Evolutionary conservation across 2,797 vertebrate species (phyloP), one percentile per base, ranked within the genome.

Genomic region (Cephalopachus bancanus): DNA sequence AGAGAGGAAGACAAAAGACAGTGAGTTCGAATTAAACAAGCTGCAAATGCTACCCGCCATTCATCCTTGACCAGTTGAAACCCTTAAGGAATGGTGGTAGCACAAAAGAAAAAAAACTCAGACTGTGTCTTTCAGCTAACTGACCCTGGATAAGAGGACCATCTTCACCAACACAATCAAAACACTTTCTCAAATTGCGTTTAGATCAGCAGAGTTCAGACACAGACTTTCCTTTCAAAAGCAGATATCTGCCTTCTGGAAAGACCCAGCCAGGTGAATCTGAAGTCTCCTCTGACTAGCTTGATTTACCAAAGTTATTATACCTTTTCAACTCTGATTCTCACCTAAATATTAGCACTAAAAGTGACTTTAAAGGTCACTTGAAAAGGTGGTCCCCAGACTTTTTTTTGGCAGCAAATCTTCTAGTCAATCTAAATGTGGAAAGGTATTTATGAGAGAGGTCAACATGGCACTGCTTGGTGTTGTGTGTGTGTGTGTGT

Each of bases 161-260:
- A 7, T 76, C 30, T 64, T 83, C n/a, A 75, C 44, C 62, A 79
- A 67, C 20, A 44, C 14, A 62, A 60, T 37, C 4, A 17, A 30
- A 65, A 81, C 4, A 24, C 17, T 57, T 93, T 53, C 69, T 96
- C 79, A 92, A 12, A 17, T 33, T 74, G 14, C 69, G 65, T 76
- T 79, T 94, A 57, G 37, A 30, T 92, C 76, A 71, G 55, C 9
- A 3, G 59, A 88, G 4, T 78, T 78, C 6, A 2, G 17, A 16
- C 64, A 72, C 3, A 26, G 24, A 12, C 55, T 93, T 91, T 91
- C 33, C 91, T 88, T 94, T 95, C 69, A 55, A 88, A 86, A 44
- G 17, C 65, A 19, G 44, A 28, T 44, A 7, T 69, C 65, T 92
- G 91, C 17, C 51, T 90, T 80, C 33, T 55, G 75, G 65, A 53